Base-by-base conservation (phyloP, 2,113 vertebrate species). In the Rhineura floridana region DNA sequence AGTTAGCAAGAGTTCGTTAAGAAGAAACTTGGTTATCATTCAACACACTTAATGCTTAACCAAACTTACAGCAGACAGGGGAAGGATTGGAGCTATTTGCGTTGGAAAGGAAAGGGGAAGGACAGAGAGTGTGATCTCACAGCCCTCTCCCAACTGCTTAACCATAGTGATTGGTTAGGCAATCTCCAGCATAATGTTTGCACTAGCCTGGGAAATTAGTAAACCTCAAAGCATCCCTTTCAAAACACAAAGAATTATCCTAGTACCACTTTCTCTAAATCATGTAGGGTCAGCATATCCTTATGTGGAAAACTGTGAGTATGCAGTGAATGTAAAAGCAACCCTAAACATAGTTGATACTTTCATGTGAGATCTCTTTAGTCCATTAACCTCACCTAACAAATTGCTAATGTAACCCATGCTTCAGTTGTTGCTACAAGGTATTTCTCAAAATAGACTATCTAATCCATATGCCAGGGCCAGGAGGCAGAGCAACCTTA, bases 171-270 rank as follows among this genome's bases (percentile, higher is more conserved):
- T 59, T 50, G 42, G 10, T 81, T 87, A 70, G 93, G 59, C 42
- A 89, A 91, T 50, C 46, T 30, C 42, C 6, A 93, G 13, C 80
- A 90, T 83, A 11, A 36, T 93, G 50, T 23, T 21, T 13, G 19
- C 2, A 28, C 2, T 62, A 6, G 19, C 28, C 0, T 87, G 70
- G 33, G 42, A 81, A 23, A 11, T 44, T 19, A 11, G 28, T 42
- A 59, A 81, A 81, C 48, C 84, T 88, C 55, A 88, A 93, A 62
- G 52, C 23, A 87, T 36, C 90, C 73, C 65, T 48, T 94, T 88
- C 65, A 88, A 81, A n/a, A 55, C 4, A 88, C 23, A 44, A 81
- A 36, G 48, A 42, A 90, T 2, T 48, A 23, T n/a, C 36, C 44
- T 81, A 0, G 10, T 13, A 21, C 50, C 33, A 86, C 28, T 8